Conservation (phyloP, 2,797 vertebrate genomes). For the Setipinna tenuifilis region DNA sequence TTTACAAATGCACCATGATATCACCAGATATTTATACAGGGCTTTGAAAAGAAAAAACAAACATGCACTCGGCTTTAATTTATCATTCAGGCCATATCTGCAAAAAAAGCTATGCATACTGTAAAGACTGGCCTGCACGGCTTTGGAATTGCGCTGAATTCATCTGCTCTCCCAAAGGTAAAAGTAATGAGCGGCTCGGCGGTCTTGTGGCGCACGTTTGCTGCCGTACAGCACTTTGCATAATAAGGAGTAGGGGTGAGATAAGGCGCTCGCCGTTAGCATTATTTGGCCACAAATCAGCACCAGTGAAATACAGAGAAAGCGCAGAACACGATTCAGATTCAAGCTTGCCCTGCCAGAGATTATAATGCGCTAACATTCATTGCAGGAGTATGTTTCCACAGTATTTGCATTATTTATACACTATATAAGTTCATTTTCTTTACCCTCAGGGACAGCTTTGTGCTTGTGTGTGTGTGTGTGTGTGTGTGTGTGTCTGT, state of each 20-base stretch:
- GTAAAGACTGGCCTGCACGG: no score
- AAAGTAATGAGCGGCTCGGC: not conserved
- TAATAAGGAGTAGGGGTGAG: not conserved
- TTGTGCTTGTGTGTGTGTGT: not conserved
- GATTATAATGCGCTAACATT: conserved; percentile 2
- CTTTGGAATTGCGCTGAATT: not conserved
- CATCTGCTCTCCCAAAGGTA: not conserved
- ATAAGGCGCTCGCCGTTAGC: not conserved
- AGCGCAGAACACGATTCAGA: not conserved
- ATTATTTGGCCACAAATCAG: not conserved
- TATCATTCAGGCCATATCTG: not conserved
- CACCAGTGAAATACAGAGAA: not conserved
- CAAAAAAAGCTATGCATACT: not conserved
- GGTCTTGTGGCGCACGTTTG: not conserved
- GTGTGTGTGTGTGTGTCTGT: not conserved
- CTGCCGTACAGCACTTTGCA: not conserved
- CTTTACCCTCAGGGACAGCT: not conserved
- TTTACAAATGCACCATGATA: not conserved
- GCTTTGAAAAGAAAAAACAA: not conserved
- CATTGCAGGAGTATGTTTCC: not conserved
- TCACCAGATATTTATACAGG: not conserved
- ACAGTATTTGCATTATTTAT: conserved; percentile 9
- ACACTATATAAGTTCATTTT: conserved; percentile 6
- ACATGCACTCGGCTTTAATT: not conserved
- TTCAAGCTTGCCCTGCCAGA: not conserved